phyloP scores from a whole-genome alignment of 2,797 vertebrate species.

The Pterois miles region DNA sequence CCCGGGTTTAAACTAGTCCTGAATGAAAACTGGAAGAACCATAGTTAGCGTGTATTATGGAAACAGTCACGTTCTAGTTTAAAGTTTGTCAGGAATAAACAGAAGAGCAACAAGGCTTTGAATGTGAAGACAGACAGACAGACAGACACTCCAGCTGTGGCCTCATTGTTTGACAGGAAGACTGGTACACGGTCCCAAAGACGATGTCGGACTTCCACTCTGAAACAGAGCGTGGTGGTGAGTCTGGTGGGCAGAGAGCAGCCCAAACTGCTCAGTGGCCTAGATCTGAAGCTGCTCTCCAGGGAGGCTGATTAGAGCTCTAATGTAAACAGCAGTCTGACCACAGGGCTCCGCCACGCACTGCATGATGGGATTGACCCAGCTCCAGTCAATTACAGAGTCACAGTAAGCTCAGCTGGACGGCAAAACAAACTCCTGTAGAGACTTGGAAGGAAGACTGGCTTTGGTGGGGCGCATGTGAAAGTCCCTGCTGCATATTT shows the following conservation, averaged over 20 bases:
- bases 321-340: conserved; percentile 84
- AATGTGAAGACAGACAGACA: too few species aligned
- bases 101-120: background rate
- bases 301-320: conserved; percentile 84
- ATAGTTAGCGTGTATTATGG: too few species aligned
- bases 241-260: conserved; percentile 36
- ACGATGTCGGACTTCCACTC: too few species aligned
- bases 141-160: too few species aligned
- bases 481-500: conserved; percentile 27
- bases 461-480: conserved; percentile 36
- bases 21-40: too few species aligned
- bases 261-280: conserved; percentile 73
- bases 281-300: conserved; percentile 77
- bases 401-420: conserved; percentile 67
- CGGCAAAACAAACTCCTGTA: conserved; percentile 65
- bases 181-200: too few species aligned
- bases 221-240: conserved; percentile 12
- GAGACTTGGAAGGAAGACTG: conserved; percentile 42
- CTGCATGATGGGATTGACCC: conserved; percentile 81
- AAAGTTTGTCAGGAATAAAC: background rate
- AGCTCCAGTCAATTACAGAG: conserved; percentile 77
- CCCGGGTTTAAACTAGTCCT: too few species aligned
- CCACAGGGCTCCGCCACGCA: conserved; percentile 75
- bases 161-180: too few species aligned
- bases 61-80: background rate